These are phyloP conservation scores for Macrosiphum euphorbiae DNA, from an alignment of 2,888 invertebrate species.

Conservation along the genomic window DNA sequence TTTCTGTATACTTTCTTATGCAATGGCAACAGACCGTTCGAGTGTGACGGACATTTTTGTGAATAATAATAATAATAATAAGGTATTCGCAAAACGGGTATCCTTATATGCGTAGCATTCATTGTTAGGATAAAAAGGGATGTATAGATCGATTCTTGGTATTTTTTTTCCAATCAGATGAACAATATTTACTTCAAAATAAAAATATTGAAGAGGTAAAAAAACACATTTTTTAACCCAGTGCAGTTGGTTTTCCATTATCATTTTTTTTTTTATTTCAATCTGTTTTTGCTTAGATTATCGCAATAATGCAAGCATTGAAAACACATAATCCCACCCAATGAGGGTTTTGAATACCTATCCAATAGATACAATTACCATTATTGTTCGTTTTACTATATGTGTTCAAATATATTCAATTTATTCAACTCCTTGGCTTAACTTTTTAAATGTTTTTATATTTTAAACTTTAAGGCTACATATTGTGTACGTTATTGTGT, in stretches of 20 bases:
- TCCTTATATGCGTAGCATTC: slow-evolving; percentile 7
- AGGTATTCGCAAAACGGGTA: slow-evolving; percentile 62
- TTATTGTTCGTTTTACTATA: neutral
- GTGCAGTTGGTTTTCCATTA: slow-evolving; percentile 3
- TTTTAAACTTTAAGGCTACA: neutral
- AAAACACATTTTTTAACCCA: slow-evolving; percentile 47
- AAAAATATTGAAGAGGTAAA: slow-evolving; percentile 61
- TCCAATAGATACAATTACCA: neutral
- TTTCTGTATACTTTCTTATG: slow-evolving; percentile 43
- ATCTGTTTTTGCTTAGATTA: slow-evolving; percentile 30
- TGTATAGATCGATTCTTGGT: slow-evolving; percentile 58
- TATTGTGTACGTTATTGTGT: neutral
- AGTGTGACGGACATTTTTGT: slow-evolving; percentile 64
- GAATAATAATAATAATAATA: slow-evolving; percentile 65
- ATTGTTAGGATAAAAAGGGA: slow-evolving; percentile 63
- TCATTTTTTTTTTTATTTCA: neutral
- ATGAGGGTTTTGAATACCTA: slow-evolving; percentile 17
- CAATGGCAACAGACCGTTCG: slow-evolving; percentile 58
- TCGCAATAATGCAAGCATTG: neutral
- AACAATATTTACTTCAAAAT: slow-evolving; percentile 61
- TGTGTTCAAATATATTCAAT: neutral
- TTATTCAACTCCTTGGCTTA: neutral
- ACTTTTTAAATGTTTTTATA: neutral
- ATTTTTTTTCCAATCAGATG: slow-evolving; percentile 64
- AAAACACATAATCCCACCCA: slow-evolving; percentile 35